Percentiles rank a stretch among this genome's conserved stretches.
Conservation (phyloP, 2,888 invertebrate genomes). For the Stenurella melanura region DNA sequence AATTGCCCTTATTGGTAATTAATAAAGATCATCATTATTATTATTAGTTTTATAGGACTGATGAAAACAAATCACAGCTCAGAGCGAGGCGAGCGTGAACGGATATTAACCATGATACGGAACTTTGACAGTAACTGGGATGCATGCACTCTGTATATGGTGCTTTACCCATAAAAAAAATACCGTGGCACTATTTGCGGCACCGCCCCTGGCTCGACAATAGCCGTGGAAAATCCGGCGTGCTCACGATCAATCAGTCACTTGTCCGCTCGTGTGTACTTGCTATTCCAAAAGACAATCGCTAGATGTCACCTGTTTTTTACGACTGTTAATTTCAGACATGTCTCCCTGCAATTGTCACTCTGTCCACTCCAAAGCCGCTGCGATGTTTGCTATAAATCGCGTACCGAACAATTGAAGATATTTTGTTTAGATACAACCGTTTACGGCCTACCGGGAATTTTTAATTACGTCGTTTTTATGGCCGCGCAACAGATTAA, state of each 20-base stretch:
- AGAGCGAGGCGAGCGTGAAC: no score
- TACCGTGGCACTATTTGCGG: not conserved
- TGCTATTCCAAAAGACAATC: conserved; percentile 62
- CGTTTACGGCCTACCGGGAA: conserved; percentile 62
- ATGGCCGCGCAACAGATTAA: conserved; percentile 49
- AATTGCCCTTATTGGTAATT: no score
- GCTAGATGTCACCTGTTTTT: conserved; percentile 68
- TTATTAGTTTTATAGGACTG: no score
- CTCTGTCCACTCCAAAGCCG: conserved; percentile 58
- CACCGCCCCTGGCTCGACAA: conserved; percentile 33
- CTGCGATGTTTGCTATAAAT: conserved; percentile 62
- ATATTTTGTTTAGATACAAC: conserved; percentile 64
- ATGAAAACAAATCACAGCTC: no score
- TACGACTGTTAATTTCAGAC: conserved; percentile 68
- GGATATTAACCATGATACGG: no score
- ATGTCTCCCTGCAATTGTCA: conserved; percentile 68
- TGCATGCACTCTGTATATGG: no score
- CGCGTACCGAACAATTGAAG: conserved; percentile 63
- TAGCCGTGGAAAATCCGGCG: conserved; percentile 37
- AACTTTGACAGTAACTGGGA: no score
- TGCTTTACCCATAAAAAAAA: no score
- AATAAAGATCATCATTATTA: no score
- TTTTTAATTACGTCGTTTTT: conserved; percentile 64
- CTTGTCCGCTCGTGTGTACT: conserved; percentile 63
- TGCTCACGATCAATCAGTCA: conserved; percentile 65